These are phyloP conservation scores for Dendropsophus ebraccatus DNA, from an alignment of 2,113 vertebrate genomes.

Conservation along the genomic window DNA sequence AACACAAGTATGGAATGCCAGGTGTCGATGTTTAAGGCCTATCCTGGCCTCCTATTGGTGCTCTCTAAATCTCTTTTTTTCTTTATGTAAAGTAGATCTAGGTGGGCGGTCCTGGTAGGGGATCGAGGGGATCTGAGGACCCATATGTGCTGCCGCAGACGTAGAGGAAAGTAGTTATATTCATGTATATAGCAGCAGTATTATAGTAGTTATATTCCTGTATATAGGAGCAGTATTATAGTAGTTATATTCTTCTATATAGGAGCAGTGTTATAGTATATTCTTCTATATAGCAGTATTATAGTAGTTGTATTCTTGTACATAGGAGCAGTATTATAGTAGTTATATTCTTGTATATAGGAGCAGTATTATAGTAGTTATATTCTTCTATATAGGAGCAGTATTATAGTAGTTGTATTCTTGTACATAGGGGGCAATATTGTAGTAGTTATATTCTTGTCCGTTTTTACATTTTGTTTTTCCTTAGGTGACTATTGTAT, in stretches of 20 bases:
- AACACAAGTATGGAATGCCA: too few relatives aligned
- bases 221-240: neutral
- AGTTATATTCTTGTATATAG: neutral
- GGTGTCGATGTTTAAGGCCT: too few relatives aligned
- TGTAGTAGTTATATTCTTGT: conserved; percentile 2
- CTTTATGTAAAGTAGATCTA: too few relatives aligned
- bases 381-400: neutral
- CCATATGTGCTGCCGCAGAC: too few relatives aligned
- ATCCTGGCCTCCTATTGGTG: too few relatives aligned
- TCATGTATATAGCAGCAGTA: neutral
- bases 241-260: too few relatives aligned
- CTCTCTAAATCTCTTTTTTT: too few relatives aligned
- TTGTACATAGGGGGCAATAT: neutral
- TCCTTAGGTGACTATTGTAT: neutral
- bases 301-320: neutral
- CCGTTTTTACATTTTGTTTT: neutral
- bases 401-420: conserved; percentile 11
- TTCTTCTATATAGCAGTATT: neutral
- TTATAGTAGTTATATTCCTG: neutral
- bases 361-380: neutral
- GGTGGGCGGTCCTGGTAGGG: too few relatives aligned
- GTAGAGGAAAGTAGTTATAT: too few relatives aligned
- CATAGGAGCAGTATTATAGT: neutral
- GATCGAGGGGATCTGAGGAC: too few relatives aligned
- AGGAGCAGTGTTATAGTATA: too few relatives aligned